Evolutionary conservation across 92 coral and sea anemone species (phyloP).

Genomic region (Siderastrea radians): DNA sequence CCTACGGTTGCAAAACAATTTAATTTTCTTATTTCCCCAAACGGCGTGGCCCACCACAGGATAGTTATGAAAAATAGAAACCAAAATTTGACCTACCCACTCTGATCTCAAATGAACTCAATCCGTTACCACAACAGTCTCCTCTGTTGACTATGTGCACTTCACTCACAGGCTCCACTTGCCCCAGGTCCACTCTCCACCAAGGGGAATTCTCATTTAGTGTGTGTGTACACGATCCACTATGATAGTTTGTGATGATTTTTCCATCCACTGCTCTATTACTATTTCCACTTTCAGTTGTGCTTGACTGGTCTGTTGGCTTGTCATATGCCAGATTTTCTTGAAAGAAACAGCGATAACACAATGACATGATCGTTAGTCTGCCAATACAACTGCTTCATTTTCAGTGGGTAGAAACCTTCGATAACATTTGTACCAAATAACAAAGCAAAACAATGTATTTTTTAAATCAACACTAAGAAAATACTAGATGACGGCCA

Average conservation of each 20-base stretch:
- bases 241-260: not conserved
- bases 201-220: not conserved
- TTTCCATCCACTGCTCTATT: not conserved
- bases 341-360: not conserved
- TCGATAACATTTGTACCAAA: too few relatives aligned
- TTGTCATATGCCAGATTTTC: constrained; percentile 11
- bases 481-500: too few relatives aligned
- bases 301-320: constrained; percentile 7
- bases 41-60: too few relatives aligned
- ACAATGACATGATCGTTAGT: too few relatives aligned
- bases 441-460: too few relatives aligned
- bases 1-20: too few relatives aligned
- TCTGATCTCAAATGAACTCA: not conserved
- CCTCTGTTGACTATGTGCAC: not conserved
- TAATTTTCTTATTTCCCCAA: too few relatives aligned
- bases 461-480: too few relatives aligned
- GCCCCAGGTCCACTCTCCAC: not conserved
- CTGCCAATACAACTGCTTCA: too few relatives aligned
- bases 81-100: not conserved
- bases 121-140: not conserved
- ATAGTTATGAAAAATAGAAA: too few relatives aligned
- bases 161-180: not conserved
- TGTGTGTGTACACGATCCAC: not conserved
- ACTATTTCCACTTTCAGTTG: not conserved
- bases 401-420: too few relatives aligned